Base-by-base conservation (phyloP, 2,888 invertebrate genomes). In the Pinctada fucata region DNA sequence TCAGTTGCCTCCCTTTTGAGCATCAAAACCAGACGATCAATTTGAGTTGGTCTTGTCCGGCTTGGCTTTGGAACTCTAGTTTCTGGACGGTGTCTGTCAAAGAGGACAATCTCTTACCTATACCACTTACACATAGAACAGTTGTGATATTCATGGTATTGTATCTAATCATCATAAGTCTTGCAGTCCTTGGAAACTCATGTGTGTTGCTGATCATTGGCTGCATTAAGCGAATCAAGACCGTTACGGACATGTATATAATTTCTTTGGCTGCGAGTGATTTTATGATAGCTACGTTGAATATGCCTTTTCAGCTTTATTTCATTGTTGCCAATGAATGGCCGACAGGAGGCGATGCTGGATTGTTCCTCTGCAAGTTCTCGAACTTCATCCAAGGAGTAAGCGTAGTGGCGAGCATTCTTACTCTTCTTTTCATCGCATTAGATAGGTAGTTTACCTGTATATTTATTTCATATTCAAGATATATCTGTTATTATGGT, bases 181-280 rank as follows among this genome's bases (percentile, higher is more conserved):
- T 84, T 50, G 86, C 88, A 1, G 82, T 87, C 16, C 16, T 88
- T 45, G 88, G 87, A 3, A 90, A 89, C 75, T 45, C 78, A 0
- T 72, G 86, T 50, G 89, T 90, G 2, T 81, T 89, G 47, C 70
- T 82, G 10, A 85, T 89, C 4, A 85, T 89, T 58, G 80, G 79
- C 10, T 73, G 78, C 16, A 79, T 80, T 47, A 80, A 80, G 72
- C 79, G 80, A 66, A 76, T 83, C 66, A 80, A 85, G 66, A 84
- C 87, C 3, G 87, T 87, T 48, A 90, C 89, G 1, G 87, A 90
- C 76, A 73, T 86, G 73, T 89, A 88, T 79, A 88, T 89, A 6
- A 65, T 89, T 51, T 90, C 89, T 0, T 79, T 90, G 58, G 89
- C 89, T 1, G 83, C 87, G 69, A 88, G 88, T 50, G 89, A 90